Evolutionary conservation across 2,113 vertebrate species (phyloP), one percentile per base, ranked within the genome.

Genomic region (Sinocyclocheilus maitianheensis): DNA sequence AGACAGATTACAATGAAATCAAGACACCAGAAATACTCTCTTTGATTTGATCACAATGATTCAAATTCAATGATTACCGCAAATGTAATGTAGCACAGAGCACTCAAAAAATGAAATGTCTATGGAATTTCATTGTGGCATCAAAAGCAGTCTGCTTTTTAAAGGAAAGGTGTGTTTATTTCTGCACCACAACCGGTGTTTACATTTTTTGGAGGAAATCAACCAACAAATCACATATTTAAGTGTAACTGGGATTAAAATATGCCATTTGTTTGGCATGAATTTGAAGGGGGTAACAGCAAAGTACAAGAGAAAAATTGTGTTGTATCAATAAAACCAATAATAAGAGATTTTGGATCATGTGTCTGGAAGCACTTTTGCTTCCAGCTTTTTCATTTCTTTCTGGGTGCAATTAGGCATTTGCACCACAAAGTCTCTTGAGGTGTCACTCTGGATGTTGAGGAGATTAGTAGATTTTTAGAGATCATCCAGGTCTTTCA

Each of bases 1-100:
- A 13, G 26, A 72, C 8, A 26, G 22, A 53, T 65, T 69, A 77
- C 22, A 26, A 30, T 40, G 18, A 79, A n/a, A 37, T 83, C 30
- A 22, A 72, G 48, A 30, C 18, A 8, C 18, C 65, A 83, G 80
- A 82, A 82, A 63, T 18, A 11, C 26, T 65, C n/a, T 67, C n/a
- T 46, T 84, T 67, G 34, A 77, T 63, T 81, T 81, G 67, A 86
- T 76, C 30, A 76, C 46, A 46, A 26, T 74, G 14, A 22, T 43
- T 40, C n/a, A 12, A 83, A 55, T 48, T 37, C 10, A 72, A 40
- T 37, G 30, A 72, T 13, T 12, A 37, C 16, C 3, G 9, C 81
- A 55, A 71, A 55, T 6, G 0, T 71, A 83, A 58, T 40, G 34
- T 24, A 72, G 18, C 10, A 0, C 20, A 82, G 63, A 82, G 40